Percentiles rank a stretch among this genome's conserved stretches.
Evolutionary conservation across 2,888 invertebrate species (phyloP).

Genomic region (Andrena bicolor): DNA sequence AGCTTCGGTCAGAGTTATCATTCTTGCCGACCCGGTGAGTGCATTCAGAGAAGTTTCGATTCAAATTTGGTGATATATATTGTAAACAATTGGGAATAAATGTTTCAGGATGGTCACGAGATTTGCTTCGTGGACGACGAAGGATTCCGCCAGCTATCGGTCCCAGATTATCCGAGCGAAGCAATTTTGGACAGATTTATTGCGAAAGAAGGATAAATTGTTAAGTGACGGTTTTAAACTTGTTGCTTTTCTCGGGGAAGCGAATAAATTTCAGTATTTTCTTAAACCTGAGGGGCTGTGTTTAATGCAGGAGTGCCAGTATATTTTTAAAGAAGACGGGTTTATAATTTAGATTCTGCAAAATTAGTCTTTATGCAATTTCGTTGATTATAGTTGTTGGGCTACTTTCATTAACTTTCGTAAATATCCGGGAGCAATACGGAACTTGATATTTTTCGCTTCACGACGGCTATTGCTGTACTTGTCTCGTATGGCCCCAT

Average conservation of each 20-base stretch:
- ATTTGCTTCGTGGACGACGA: slow-evolving; percentile 99
- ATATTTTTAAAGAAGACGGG: too few species aligned
- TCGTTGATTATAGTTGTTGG: too few species aligned
- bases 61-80: not conserved
- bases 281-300: slow-evolving; percentile 9
- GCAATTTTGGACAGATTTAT: slow-evolving; percentile 92
- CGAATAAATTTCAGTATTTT: slow-evolving; percentile 42
- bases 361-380: too few species aligned
- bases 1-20: slow-evolving; percentile 97
- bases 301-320: not conserved
- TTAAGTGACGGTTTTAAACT: not conserved
- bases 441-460: too few species aligned
- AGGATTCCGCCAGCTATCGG: slow-evolving; percentile 94
- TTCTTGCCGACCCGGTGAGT: slow-evolving; percentile 95
- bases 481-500: too few species aligned
- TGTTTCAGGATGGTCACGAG: slow-evolving; percentile 94
- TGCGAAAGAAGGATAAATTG: slow-evolving; percentile 85
- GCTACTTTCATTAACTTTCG: too few species aligned
- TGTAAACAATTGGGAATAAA: slow-evolving; percentile 23
- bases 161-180: slow-evolving; percentile 94
- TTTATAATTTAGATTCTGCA: too few species aligned
- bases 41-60: slow-evolving; percentile 52
- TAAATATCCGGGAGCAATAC: too few species aligned
- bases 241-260: not conserved
- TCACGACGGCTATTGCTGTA: too few species aligned